Conservation (phyloP, 64 coral and sea anemone species). For the Actinia equina region DNA sequence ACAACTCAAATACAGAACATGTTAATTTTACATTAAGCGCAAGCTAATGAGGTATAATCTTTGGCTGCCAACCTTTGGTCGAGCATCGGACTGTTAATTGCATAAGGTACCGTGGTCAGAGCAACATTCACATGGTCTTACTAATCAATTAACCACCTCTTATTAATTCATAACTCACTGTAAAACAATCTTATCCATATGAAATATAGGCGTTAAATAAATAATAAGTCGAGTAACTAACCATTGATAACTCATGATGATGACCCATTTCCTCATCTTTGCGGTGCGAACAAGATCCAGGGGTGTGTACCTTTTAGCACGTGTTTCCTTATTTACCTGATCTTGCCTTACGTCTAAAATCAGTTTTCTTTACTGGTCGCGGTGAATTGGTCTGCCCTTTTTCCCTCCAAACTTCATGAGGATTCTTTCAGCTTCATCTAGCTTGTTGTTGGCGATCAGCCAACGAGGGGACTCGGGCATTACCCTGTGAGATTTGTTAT, state of each 20-base stretch:
- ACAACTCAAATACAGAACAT: too few relatives aligned
- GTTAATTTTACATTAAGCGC: too few relatives aligned
- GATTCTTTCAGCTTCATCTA: conserved; percentile 27
- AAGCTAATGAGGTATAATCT: too few relatives aligned
- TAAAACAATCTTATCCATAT: too few relatives aligned
- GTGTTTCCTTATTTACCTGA: not conserved
- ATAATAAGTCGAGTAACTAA: not conserved
- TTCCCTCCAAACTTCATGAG: conserved; percentile 33
- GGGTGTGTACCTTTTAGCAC: not conserved
- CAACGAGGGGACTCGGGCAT: conserved; percentile 44
- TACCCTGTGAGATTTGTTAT: not conserved
- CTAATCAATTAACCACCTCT: too few relatives aligned
- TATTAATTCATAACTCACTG: too few relatives aligned
- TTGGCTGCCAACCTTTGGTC: too few relatives aligned
- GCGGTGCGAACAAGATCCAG: conserved; percentile 18
- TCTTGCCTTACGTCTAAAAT: not conserved
- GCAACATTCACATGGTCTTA: too few relatives aligned
- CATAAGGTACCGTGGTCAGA: too few relatives aligned
- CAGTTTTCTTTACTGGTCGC: not conserved
- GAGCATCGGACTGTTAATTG: too few relatives aligned
- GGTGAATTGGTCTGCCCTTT: not conserved
- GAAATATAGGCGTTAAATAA: too few relatives aligned
- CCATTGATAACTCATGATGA: conserved; percentile 14
- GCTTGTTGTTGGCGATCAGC: conserved; percentile 19
- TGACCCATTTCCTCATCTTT: conserved; percentile 10